phyloP scores from a whole-genome alignment of 2,888 invertebrate genomes.

The Limnephilus auricula region DNA sequence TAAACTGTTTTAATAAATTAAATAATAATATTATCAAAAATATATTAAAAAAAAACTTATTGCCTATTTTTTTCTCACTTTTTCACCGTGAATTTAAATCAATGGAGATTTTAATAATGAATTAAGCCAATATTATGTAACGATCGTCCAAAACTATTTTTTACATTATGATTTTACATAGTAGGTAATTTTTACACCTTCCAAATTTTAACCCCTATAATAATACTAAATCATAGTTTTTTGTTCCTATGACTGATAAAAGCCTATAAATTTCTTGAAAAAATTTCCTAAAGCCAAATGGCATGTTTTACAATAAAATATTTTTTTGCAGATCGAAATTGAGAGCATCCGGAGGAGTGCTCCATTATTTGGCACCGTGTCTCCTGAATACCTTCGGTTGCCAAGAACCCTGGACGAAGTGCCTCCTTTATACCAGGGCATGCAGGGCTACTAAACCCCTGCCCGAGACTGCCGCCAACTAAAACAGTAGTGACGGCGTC shows the following conservation, averaged over 20 bases:
- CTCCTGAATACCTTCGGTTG: conserved; percentile 63
- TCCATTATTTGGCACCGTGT: conserved; percentile 64
- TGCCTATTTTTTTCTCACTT: neutral
- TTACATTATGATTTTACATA: neutral
- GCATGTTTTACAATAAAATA: neutral
- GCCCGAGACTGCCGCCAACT: neutral
- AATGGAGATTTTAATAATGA: neutral
- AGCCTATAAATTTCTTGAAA: too few species aligned
- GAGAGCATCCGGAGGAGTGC: conserved; percentile 61
- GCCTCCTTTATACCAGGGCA: conserved; percentile 53
- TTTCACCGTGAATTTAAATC: neutral
- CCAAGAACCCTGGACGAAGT: conserved; percentile 64
- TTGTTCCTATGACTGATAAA: neutral
- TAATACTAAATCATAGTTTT: neutral
- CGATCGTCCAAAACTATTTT: neutral
- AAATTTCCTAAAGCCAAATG: neutral
- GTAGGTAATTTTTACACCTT: neutral
- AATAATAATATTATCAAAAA: too few species aligned
- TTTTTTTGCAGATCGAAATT: conserved; percentile 59
- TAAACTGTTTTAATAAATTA: too few species aligned
- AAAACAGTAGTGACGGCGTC: conserved; percentile 7
- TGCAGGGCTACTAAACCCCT: conserved; percentile 52
- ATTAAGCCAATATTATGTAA: neutral
- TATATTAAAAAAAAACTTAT: too few species aligned
- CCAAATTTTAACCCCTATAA: neutral